Evolutionary conservation across 2,113 vertebrate genomes (phyloP).

Genomic region (Hemibates koningsi): DNA sequence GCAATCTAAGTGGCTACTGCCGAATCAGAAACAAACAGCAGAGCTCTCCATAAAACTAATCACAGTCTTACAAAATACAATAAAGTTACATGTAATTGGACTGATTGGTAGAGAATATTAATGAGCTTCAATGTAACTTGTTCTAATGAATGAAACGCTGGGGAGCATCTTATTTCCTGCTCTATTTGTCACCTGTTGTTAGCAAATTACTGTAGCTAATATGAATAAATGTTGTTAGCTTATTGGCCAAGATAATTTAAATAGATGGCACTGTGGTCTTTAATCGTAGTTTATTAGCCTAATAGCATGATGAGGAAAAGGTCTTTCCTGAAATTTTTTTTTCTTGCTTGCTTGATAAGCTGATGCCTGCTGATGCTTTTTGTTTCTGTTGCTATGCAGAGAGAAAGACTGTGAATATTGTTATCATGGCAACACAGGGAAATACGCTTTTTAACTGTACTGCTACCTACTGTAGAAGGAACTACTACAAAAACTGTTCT

Average conservation of each 20-base stretch:
- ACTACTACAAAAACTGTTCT: background rate
- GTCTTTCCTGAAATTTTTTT: background rate
- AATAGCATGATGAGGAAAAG: background rate
- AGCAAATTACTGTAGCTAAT: conserved; percentile 19
- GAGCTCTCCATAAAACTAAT: conserved; percentile 34
- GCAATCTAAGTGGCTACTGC: conserved; percentile 4
- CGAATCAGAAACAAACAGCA: conserved; percentile 32
- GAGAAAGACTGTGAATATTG: background rate
- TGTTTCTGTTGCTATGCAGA: background rate
- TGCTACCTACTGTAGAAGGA: background rate
- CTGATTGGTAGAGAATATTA: conserved; percentile 67
- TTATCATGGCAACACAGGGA: background rate
- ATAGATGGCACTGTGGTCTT: background rate
- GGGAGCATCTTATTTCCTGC: conserved; percentile 52
- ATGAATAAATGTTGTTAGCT: conserved; percentile 11
- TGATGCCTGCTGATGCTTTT: background rate
- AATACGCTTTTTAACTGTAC: background rate
- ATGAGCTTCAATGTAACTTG: conserved; percentile 56
- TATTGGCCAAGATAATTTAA: background rate
- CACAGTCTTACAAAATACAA: conserved; percentile 33
- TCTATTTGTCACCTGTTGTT: conserved; percentile 53
- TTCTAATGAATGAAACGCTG: conserved; percentile 35
- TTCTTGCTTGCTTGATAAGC: background rate
- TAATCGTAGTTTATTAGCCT: background rate
- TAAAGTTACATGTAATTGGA: conserved; percentile 47